A percentile compares a stretch with the other conserved stretches of the same genome.
Evolutionary conservation across 2,797 vertebrate genomes (phyloP).

Genomic region (Gymnodraco acuticeps): DNA sequence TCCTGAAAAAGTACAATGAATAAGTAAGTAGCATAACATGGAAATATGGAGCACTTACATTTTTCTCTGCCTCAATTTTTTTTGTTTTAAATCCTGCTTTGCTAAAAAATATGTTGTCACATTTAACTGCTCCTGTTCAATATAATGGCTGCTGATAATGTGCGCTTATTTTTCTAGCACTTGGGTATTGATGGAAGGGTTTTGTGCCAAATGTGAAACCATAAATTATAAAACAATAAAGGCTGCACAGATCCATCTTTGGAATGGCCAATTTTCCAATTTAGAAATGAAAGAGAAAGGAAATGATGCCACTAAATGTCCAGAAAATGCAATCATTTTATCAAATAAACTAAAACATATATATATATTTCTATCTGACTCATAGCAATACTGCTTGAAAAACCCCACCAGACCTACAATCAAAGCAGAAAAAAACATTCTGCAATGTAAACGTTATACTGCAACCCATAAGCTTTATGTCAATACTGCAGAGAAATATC

Average conservation of each 20-base stretch:
- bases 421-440: not conserved
- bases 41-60: not conserved
- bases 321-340: not conserved
- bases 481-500: slow-evolving; percentile 52
- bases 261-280: not conserved
- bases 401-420: not conserved
- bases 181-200: not conserved
- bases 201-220: slow-evolving; percentile 4
- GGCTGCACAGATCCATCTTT: not conserved
- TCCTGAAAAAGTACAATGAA: not conserved
- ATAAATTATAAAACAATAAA: not conserved
- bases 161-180: not conserved
- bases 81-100: not conserved
- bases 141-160: not conserved
- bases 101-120: not conserved
- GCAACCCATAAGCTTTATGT: slow-evolving; percentile 42
- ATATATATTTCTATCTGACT: not conserved
- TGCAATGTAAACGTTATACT: slow-evolving; percentile 47
- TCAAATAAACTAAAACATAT: not conserved
- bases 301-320: not conserved
- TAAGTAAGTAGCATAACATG: not conserved
- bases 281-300: not conserved
- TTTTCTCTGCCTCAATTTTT: not conserved
- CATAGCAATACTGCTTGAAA: not conserved
- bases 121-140: not conserved